Evolutionary conservation across 2,113 vertebrate species (phyloP), one percentile per base, ranked within the genome.

Genomic region (Xenopus borealis): DNA sequence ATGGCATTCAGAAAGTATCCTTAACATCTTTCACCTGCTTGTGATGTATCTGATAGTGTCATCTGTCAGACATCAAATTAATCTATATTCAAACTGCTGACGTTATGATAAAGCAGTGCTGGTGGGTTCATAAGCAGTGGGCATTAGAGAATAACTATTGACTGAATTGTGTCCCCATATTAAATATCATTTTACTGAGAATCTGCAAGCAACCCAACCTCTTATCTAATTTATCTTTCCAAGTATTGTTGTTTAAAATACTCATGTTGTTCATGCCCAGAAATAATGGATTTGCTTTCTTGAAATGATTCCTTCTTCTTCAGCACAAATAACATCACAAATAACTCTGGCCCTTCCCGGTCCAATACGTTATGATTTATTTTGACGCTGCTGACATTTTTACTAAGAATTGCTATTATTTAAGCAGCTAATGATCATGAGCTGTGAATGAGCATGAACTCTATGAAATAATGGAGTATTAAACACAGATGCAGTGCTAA

Each of bases 241-340:
- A 33, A 67, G 46, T 55, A 20, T 1, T 72, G 45, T 13, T 69
- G 0, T 12, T 81, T 78, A 11, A 69, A 7, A 27, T 45, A 9
- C 44, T 64, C 50, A 72, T 72, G 62, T 59, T 68, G 72, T 79
- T 71, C 13, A 53, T 59, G 5, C 67, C 76, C 79, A 79, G 64
- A 14, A 78, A 78, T 45, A 85, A 81, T 80, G 72, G 78, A 72
- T 66, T 70, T 0, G 0, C 18, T 81, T 83, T 78, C 78, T 47
- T 72, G 79, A 80, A 80, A 75, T n/a, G 0, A 82, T 79, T 81
- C 72, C 59, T 10, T 0, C 6, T 27, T n/a, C 72, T 80, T 82
- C 71, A 69, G 79, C 65, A 81, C 75, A 45, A n/a, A n/a, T n/a
- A n/a, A n/a, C 45, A 71, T 33, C 78, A 78, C 73, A 85, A 84